These are phyloP conservation scores for Acropora tenuis DNA, from an alignment of 64 coral and sea anemone species.

Conservation along the genomic window DNA sequence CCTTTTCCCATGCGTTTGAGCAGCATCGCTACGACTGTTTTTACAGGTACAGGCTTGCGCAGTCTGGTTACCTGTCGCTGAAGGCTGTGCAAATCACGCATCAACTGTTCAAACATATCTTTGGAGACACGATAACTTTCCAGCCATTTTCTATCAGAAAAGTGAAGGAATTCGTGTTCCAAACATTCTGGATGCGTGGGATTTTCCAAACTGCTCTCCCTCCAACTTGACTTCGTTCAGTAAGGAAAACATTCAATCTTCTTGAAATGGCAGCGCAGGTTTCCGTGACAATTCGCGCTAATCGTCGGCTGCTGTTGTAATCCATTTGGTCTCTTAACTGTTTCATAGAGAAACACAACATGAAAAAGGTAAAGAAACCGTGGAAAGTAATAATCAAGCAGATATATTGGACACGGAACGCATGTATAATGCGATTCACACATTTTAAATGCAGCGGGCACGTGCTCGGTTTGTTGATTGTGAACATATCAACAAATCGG, in stretches of 20 bases:
- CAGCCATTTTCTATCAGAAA: slow-evolving; percentile 62
- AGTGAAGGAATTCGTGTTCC: slow-evolving; percentile 58
- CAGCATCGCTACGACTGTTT: slow-evolving; percentile 26
- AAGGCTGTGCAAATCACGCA: slow-evolving; percentile 24
- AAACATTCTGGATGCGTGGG: slow-evolving; percentile 25
- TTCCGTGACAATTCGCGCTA: slow-evolving; percentile 36
- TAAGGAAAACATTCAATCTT: slow-evolving; percentile 9
- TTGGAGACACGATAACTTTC: slow-evolving; percentile 55
- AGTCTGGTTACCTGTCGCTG: slow-evolving; percentile 21
- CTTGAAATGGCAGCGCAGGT: slow-evolving; percentile 36
- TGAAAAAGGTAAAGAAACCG: slow-evolving; percentile 27
- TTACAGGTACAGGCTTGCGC: slow-evolving; percentile 56
- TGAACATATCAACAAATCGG: neutral
- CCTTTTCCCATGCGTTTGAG: slow-evolving; percentile 41
- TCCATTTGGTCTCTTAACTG: slow-evolving; percentile 19
- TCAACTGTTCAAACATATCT: slow-evolving; percentile 39
- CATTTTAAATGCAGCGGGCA: neutral
- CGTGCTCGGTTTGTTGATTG: neutral
- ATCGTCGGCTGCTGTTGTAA: neutral
- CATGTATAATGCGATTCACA: neutral
- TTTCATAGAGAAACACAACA: slow-evolving; percentile 19
- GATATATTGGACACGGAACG: slow-evolving; percentile 3
- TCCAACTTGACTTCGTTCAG: slow-evolving; percentile 9
- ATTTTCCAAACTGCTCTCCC: slow-evolving; percentile 32
- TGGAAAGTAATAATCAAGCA: neutral